These are phyloP conservation scores for Sapajus apella DNA, from an alignment of 2,113 vertebrate genomes.

Conservation along the genomic window DNA sequence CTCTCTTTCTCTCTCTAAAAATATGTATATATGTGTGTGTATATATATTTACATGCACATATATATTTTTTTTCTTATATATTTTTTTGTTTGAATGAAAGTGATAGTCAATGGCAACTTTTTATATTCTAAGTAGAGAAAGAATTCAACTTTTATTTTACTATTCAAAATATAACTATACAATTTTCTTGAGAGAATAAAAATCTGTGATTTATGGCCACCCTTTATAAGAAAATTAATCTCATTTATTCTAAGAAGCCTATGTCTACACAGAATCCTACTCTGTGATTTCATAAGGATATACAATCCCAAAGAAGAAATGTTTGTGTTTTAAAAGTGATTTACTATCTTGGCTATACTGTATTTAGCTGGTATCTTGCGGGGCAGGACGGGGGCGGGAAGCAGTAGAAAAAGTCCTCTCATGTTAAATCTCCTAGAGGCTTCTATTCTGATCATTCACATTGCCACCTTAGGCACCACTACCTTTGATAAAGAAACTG, in stretches of 20 bases:
- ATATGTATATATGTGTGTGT: not conserved
- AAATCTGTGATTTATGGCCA: not conserved
- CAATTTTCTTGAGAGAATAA: not conserved
- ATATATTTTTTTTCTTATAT: not conserved
- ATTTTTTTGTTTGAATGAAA: not conserved
- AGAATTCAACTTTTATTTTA: not conserved
- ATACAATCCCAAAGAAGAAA: not conserved
- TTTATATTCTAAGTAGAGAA: not conserved
- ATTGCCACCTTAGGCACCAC: not conserved
- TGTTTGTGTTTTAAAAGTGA: not conserved
- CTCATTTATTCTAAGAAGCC: not conserved
- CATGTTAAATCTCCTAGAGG: not conserved
- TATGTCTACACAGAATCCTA: not conserved
- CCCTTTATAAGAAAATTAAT: not conserved
- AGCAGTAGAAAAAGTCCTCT: not conserved
- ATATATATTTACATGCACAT: too few relatives aligned
- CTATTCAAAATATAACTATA: not conserved
- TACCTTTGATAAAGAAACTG: not conserved
- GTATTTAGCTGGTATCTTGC: not conserved
- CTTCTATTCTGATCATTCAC: not conserved
- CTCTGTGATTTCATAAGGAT: not conserved
- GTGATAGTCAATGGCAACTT: not conserved
- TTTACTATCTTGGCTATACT: not conserved
- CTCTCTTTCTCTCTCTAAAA: not conserved
- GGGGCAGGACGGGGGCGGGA: not conserved